Base-by-base conservation (phyloP, 1,140 invertebrate species). In the Oncopodura yosiiana region DNA sequence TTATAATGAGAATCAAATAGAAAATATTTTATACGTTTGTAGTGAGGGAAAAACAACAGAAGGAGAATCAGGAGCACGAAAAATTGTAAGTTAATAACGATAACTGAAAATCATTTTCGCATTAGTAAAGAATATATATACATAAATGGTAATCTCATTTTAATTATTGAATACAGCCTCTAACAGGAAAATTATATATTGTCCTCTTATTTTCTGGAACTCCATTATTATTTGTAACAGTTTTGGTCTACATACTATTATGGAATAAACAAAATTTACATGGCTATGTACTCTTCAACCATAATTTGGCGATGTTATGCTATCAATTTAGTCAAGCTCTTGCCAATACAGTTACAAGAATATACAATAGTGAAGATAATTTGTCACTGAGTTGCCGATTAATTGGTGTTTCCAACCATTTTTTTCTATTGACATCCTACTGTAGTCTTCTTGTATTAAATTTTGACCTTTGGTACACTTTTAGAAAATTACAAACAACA, bases 401-500 rank as follows among this genome's bases (percentile, higher is more conserved):
- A 4, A 49, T 29, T 29, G 46, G 46, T 3, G 16, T 62, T 32
- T 14, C 49, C 1, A 54, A 41, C 4, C 59, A 63, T 50, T 63
- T 54, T 23, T 56, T 54, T 21, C 58, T 57, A n/a, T 30, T 65
- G 19, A 30, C 58, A 0, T 37, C 60, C 12, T 65, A 60, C 32
- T 50, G 51, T 3, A 63, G 61, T 58, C 34, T 65, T 44, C 45
- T 29, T 5, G 32, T 52, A n/a, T 46, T 65, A 27, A 53, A 61
- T 29, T 61, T 57, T 30, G 61, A 63, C 42, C 38, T 65, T 23
- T 65, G 53, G 45, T 53, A 43, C 27, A 65, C 61, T 9, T 63
- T 65, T 30, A 50, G 53, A 61, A 60, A 37, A 48, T 8, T 48
- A 2, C 18, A 45, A 3, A 6, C 2, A 42, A 21, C 3, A 45